Evolutionary conservation across 2,888 invertebrate species (phyloP).

Genomic region (Stenchaetothrips biformis): DNA sequence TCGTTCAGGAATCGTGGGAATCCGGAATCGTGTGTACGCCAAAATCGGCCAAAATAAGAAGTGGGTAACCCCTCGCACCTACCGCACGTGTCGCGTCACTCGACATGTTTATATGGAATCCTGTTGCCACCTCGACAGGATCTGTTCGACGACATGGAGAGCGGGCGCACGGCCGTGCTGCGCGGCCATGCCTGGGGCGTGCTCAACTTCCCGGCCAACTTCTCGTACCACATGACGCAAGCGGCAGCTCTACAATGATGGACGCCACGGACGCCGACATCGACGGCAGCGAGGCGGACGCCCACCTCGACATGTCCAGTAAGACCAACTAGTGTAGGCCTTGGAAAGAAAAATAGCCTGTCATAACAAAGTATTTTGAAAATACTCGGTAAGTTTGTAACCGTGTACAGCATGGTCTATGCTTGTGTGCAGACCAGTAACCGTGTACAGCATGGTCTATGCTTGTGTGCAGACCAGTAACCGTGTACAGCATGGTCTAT

Average conservation of each 20-base stretch:
- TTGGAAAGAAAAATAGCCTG: background rate
- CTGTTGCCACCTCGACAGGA: no score
- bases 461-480: no score
- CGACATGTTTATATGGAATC: no score
- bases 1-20: no score
- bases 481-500: no score
- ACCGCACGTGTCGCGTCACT: no score
- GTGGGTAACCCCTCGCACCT: no score
- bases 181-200: background rate
- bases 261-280: background rate
- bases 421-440: no score
- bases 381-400: background rate
- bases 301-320: slow-evolving; percentile 14
- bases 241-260: background rate
- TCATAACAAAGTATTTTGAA: background rate
- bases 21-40: no score
- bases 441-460: no score
- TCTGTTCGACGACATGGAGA: background rate
- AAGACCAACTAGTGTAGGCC: background rate
- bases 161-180: background rate
- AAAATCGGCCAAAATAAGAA: no score
- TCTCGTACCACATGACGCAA: background rate
- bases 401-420: no score
- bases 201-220: slow-evolving; percentile 7
- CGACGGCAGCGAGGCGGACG: background rate